Evolutionary conservation across 2,797 vertebrate species (phyloP), one percentile per base, ranked within the genome.

Genomic region (Anas acuta): DNA sequence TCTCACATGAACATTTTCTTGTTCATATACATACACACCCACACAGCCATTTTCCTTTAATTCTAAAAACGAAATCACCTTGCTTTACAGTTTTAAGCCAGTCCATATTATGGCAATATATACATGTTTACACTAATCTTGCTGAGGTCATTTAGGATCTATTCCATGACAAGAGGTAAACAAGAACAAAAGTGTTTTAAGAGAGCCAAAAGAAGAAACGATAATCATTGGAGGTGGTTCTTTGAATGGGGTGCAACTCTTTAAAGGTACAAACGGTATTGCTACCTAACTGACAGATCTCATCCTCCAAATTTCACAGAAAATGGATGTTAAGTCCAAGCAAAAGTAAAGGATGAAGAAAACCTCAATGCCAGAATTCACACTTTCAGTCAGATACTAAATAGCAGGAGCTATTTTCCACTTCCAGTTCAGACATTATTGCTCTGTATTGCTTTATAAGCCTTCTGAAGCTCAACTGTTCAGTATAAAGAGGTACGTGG

Each of bases 11-110:
- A 77, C 53, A 45, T 94, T 41, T 89, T 90, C 73, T 54, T 39
- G 73, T 47, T 51, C 49, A 49, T 37, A 72, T 35, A 90, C 20
- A 58, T 13, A 82, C 9, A 64, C 7, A 3, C 53, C 37, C 70
- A 86, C 54, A 65, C 32, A 89, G 16, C 4, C 19, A 58, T 45
- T 22, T 81, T 81, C 13, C 70, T 88, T 79, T 57, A 54, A 69
- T 82, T 84, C 47, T 73, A 67, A 76, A 58, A 73, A 73, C 53
- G 67, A 80, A 88, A 90, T 16, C 22, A 45, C 47, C 28, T 67
- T 73, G n/a, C 47, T 90, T 86, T 62, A 26, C 22, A 86, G 47
- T 79, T 92, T 89, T 54, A 92, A 93, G 41, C 13, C 39, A 82
- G 25, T n/a, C 86, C 7, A 47, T 32, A 49, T 30, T 79, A 17